Base-by-base conservation (phyloP, 2,888 invertebrate genomes). In the Yponomeuta evonymella region DNA sequence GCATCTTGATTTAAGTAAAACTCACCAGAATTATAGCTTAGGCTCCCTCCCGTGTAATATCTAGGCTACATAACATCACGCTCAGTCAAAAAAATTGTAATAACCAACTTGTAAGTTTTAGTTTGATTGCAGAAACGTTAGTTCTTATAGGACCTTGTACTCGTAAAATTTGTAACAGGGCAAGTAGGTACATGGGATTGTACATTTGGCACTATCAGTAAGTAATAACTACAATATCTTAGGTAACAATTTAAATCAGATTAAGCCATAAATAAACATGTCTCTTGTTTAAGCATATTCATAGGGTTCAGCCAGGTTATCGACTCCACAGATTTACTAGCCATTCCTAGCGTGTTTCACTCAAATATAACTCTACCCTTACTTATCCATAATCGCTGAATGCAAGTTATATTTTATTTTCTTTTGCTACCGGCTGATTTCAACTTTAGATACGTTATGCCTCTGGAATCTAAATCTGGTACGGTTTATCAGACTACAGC, bases 371-470 rank as follows among this genome's bases (percentile, higher is more conserved):
- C 65, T 65, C 65, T 2, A 33, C 33, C 65, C 65, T 65, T 33
- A 65, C 30, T 33, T 65, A 11, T 65, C 65, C 33, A 33, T 65
- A 65, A 65, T 33, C 30, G 12, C 30, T 29, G 30, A 65, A 65
- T 29, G 33, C 30, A 33, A 29, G 29, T 33, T 58, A 69, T 51
- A 51, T 69, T 23, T 69, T 69, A 69, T 69, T 69, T 51, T 69
- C 58, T 69, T 69, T 51, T 51, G 11, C 51, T 69, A 58, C 48
- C n/a, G 30, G 51, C 58, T 33, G 51, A 70, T 70, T 76, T 75
- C 74, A 58, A 58, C 51, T 58, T 58, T 3, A 58, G 51, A 58
- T 58, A 15, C 4, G 15, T 12, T 5, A 2, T 4, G 23, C 23
- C 23, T 23, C 23, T 51, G 12, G 51, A 51, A 51, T 51, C 51